These are phyloP conservation scores for Nyctibius grandis DNA, from an alignment of 2,797 vertebrate species.

Conservation along the genomic window DNA sequence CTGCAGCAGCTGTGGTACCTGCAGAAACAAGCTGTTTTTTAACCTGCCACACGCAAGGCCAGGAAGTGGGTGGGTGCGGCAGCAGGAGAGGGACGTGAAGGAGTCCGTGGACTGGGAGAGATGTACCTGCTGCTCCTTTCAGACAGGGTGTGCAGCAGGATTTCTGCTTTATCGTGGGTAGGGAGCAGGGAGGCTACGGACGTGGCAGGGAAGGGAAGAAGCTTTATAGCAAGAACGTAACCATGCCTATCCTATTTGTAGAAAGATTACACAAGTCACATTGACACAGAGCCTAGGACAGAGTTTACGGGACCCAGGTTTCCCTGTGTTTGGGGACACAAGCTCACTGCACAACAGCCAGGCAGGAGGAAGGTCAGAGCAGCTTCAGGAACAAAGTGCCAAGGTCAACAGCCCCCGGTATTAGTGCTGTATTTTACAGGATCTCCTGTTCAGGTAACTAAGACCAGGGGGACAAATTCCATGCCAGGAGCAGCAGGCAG, in stretches of 20 bases:
- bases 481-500: neutral
- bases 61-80: neutral
- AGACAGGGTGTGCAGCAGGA: fast-evolving
- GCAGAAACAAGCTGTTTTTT: neutral
- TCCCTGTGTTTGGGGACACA: fast-evolving
- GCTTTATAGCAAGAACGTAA: neutral
- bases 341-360: fast-evolving
- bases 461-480: neutral
- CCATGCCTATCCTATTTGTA: neutral
- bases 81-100: neutral
- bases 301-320: too few relatives aligned
- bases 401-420: neutral
- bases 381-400: neutral
- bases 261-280: neutral
- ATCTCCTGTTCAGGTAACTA: neutral
- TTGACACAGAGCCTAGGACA: neutral
- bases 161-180: neutral
- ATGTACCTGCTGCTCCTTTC: neutral
- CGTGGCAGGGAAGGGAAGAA: neutral
- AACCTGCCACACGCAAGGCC: neutral
- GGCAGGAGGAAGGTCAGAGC: neutral
- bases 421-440: fast-evolving
- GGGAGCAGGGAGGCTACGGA: fast-evolving
- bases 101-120: neutral
- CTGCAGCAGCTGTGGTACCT: neutral